These are phyloP conservation scores for Xestia c-nigrum DNA, from an alignment of 2,888 invertebrate species.

Conservation along the genomic window DNA sequence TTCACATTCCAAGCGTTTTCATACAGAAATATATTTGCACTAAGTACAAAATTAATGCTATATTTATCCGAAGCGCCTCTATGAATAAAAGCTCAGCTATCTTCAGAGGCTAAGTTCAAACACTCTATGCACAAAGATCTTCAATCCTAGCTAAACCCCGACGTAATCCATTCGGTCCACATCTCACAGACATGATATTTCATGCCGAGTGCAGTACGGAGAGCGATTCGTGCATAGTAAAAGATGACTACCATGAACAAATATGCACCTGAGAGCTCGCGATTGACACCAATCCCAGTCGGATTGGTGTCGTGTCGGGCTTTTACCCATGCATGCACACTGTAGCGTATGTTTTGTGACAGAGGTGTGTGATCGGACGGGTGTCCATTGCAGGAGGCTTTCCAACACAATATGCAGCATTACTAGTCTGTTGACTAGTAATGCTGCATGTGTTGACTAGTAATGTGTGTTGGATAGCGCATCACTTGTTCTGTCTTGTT, in stretches of 20 bases:
- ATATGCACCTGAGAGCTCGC: background rate
- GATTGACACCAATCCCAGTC: slow-evolving; percentile 5
- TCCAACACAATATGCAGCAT: background rate
- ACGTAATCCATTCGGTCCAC: slow-evolving; percentile 5
- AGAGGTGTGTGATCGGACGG: background rate
- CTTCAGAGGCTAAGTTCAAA: background rate
- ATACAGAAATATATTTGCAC: background rate
- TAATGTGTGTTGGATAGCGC: too few species aligned
- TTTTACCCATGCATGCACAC: background rate
- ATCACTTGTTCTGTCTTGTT: too few species aligned
- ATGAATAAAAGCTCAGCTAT: background rate
- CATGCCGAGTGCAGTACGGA: background rate
- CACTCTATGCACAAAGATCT: background rate
- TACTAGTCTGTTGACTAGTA: too few species aligned
- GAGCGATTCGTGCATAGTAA: background rate
- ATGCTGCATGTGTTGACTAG: too few species aligned
- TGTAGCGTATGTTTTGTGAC: background rate
- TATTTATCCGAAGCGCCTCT: background rate
- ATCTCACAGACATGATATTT: background rate
- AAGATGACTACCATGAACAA: background rate
- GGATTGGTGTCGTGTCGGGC: slow-evolving; percentile 1
- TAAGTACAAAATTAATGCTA: background rate
- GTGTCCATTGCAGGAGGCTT: slow-evolving; percentile 22
- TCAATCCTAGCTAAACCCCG: background rate
- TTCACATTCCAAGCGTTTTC: background rate